Evolutionary conservation across 1,140 invertebrate genomes (phyloP).

Genomic region (Drosophila nasuta): DNA sequence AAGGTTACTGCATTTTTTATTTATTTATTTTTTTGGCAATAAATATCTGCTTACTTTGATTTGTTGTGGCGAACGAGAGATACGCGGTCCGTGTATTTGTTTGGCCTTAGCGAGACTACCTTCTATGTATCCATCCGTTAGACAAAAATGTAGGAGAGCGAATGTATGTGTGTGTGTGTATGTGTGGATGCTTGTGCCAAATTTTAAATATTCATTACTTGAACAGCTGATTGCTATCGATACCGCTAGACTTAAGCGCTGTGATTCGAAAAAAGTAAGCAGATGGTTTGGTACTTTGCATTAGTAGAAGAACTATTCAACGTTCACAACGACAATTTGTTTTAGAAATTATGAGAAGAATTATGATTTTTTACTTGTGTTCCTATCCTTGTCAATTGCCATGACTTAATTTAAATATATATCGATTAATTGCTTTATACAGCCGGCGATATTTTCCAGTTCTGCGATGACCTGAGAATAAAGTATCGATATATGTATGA

Average conservation of each 20-base stretch:
- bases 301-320: neutral
- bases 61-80: slow-evolving; percentile 32
- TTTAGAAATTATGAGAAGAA: neutral
- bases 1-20: neutral
- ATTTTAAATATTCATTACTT: slow-evolving; percentile 30
- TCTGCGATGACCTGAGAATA: no score
- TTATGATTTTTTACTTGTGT: neutral
- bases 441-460: neutral
- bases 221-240: slow-evolving; percentile 42
- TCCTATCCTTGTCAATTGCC: no score
- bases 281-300: neutral
- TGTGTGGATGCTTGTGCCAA: slow-evolving; percentile 10
- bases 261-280: neutral
- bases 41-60: slow-evolving; percentile 60
- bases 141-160: slow-evolving; percentile 13
- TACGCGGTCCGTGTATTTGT: slow-evolving; percentile 55
- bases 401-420: no score
- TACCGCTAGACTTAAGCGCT: slow-evolving; percentile 24
- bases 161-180: slow-evolving; percentile 3
- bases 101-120: slow-evolving; percentile 60
- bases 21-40: slow-evolving; percentile 8
- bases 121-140: slow-evolving; percentile 49
- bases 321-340: no score
- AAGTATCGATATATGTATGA: neutral
- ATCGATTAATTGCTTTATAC: neutral